Evolutionary conservation across 2,888 invertebrate genomes (phyloP).

Genomic region (Phalera bucephala): DNA sequence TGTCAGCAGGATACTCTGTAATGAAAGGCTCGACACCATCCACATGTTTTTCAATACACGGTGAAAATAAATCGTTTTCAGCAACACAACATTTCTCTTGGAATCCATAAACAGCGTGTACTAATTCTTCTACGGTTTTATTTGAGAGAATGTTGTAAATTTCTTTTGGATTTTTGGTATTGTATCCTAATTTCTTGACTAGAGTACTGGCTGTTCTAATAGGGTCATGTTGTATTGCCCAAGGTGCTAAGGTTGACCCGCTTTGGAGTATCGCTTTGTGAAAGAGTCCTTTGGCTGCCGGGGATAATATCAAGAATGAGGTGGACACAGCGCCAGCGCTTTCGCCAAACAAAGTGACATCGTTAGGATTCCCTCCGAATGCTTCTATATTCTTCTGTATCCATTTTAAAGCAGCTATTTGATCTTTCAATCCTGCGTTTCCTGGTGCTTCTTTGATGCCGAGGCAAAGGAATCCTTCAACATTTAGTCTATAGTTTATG

Average conservation of each 20-base stretch:
- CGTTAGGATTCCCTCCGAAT: constrained; percentile 69
- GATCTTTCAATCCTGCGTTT: constrained; percentile 84
- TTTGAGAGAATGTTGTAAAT: constrained; percentile 59
- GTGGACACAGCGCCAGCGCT: constrained; percentile 73
- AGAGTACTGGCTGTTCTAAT: constrained; percentile 56
- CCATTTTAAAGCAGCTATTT: constrained; percentile 70
- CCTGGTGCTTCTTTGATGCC: constrained; percentile 85
- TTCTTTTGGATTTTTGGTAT: constrained; percentile 59
- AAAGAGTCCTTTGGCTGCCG: constrained; percentile 63
- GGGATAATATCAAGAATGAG: constrained; percentile 60
- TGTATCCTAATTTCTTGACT: constrained; percentile 61
- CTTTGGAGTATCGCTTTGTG: constrained; percentile 71
- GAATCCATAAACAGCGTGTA: constrained; percentile 50
- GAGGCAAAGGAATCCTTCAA: constrained; percentile 85
- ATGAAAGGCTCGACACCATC: constrained; percentile 61
- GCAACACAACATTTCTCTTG: constrained; percentile 63
- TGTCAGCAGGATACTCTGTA: constrained; percentile 55
- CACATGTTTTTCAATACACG: constrained; percentile 64
- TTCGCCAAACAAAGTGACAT: constrained; percentile 71
- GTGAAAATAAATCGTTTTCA: constrained; percentile 60
- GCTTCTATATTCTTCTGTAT: constrained; percentile 61
- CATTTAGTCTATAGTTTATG: constrained; percentile 82
- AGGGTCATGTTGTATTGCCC: constrained; percentile 66
- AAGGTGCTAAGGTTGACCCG: constrained; percentile 65
- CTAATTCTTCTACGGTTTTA: constrained; percentile 52